phyloP scores from a whole-genome alignment of 2,888 invertebrate genomes.

The Pandemis corylana region DNA sequence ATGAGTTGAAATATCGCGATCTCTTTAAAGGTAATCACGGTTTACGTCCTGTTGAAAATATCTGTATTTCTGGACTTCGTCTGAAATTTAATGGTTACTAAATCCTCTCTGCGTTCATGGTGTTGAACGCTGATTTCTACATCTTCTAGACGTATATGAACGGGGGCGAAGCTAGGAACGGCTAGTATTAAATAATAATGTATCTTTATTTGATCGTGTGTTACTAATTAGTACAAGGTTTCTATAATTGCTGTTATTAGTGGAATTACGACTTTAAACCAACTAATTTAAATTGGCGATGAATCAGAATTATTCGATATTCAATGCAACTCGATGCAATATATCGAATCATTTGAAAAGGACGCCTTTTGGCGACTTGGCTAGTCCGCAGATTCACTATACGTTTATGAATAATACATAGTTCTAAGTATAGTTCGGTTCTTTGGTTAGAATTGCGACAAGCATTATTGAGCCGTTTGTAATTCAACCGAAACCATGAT shows the following conservation, averaged over 20 bases:
- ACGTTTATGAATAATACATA: slow-evolving; percentile 39
- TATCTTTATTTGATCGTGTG: background rate
- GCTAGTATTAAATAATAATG: background rate
- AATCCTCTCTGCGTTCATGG: too few species aligned
- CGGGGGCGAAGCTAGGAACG: too few species aligned
- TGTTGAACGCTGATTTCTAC: too few species aligned
- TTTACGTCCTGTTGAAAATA: too few species aligned
- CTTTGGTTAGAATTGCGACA: slow-evolving; percentile 29
- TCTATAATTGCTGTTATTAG: background rate
- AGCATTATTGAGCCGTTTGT: slow-evolving; percentile 12
- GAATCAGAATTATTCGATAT: slow-evolving; percentile 18
- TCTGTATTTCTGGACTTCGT: too few species aligned
- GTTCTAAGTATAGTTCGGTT: slow-evolving; percentile 27
- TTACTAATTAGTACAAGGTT: background rate
- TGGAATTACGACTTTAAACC: background rate
- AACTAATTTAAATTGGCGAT: background rate
- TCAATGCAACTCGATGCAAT: slow-evolving; percentile 20
- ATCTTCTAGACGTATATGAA: too few species aligned
- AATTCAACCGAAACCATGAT: background rate
- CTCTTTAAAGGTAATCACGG: too few species aligned
- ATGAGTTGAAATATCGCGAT: too few species aligned
- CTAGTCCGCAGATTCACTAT: slow-evolving; percentile 19
- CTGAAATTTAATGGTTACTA: too few species aligned
- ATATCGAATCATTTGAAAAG: slow-evolving; percentile 23
- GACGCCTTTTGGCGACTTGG: slow-evolving; percentile 20